Evolutionary conservation across 2,888 invertebrate genomes (phyloP), one percentile per base, ranked within the genome.

Genomic region (Brachyptera risi): DNA sequence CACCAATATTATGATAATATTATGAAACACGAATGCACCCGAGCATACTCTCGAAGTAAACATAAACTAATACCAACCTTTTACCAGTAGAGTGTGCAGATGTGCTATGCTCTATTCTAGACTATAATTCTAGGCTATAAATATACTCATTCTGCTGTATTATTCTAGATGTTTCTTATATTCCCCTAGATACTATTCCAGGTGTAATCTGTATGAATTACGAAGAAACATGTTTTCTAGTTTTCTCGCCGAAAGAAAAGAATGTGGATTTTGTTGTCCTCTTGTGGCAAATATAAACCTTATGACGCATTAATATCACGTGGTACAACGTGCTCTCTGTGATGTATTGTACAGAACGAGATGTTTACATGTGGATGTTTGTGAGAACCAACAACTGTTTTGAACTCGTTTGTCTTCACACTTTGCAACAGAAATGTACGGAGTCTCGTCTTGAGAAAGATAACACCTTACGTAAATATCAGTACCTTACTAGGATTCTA

Each of bases 131-230:
- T 13, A 51, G 50, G 27, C 27, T 19, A 51, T 23, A n/a, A 51
- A 26, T 51, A 51, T 17, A 9, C 42, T 24, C 24, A 5, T 47
- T n/a, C 19, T 47, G 37, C 37, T 54, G 51, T 51, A 35, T 24
- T 54, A 54, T 54, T 37, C 54, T 54, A 54, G 54, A 37, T 54
- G 54, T 54, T 35, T 35, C 37, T 54, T 54, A 54, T 17, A 37
- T 35, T 23, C 54, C n/a, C 54, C 54, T 35, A 21, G 54, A 54
- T 54, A 54, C 37, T 23, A 54, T 54, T 54, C 37, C 35, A 54
- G 51, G 37, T 37, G 54, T 54, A 54, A 54, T 54, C 54, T 54
- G 37, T 54, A 54, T 54, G 54, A 54, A 54, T 54, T 54, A 54
- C 37, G 37, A 37, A 51, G 50, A 51, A 51, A 54, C 23, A 54